These are phyloP conservation scores for Eumaeus atala DNA, from an alignment of 1,140 invertebrate genomes.

Conservation along the genomic window DNA sequence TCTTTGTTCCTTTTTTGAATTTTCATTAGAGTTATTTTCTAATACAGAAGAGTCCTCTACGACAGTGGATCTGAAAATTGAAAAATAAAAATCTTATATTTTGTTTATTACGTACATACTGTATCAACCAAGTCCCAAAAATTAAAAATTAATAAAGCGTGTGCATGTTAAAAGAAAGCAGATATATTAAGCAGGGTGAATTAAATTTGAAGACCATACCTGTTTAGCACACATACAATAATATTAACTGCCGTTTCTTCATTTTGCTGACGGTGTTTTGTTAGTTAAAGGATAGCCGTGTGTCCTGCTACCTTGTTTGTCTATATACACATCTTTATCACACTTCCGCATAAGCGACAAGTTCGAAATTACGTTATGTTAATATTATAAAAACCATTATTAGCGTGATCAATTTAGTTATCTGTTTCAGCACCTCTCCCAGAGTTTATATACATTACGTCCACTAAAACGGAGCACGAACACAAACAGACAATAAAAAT, in stretches of 20 bases:
- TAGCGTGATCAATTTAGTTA: too few relatives aligned
- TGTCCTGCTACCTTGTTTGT: not conserved
- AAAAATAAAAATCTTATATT: conserved; percentile 3
- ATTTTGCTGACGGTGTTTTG: not conserved
- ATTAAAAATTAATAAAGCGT: not conserved
- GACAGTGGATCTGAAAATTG: conserved; percentile 18
- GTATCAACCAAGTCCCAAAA: not conserved
- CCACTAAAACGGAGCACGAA: too few relatives aligned
- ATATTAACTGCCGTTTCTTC: conserved; percentile 3
- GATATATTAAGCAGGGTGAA: conserved; percentile 1
- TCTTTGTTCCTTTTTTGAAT: conserved; percentile 30
- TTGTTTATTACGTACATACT: not conserved
- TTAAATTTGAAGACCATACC: not conserved
- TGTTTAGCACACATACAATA: conserved; percentile 1
- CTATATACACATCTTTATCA: not conserved
- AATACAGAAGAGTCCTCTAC: conserved; percentile 10
- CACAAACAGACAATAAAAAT: too few relatives aligned
- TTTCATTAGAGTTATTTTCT: conserved; percentile 7
- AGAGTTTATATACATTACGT: too few relatives aligned
- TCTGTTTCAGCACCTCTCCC: too few relatives aligned
- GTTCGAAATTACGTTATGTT: too few relatives aligned
- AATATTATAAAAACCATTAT: too few relatives aligned
- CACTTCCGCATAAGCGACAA: not conserved
- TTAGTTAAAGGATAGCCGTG: not conserved
- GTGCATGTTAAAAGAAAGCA: not conserved